Conservation (phyloP, 2,888 invertebrate species). For the Rhagium mordax region DNA sequence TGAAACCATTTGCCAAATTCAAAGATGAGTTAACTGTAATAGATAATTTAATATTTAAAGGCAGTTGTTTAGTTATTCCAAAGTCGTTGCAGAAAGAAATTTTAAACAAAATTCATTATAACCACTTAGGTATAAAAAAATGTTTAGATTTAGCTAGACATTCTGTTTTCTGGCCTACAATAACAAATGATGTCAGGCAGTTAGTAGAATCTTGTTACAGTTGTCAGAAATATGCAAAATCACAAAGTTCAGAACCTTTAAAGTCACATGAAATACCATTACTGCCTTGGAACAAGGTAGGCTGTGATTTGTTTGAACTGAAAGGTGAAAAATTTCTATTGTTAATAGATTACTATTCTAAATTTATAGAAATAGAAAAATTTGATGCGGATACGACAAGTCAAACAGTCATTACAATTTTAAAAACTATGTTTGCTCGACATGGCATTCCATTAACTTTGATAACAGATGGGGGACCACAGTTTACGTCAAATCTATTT, state of each 20-base stretch:
- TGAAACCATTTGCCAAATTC: constrained; percentile 40
- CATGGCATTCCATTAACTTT: no score
- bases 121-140: constrained; percentile 51
- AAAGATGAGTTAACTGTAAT: constrained; percentile 36
- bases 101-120: constrained; percentile 38
- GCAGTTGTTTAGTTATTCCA: constrained; percentile 43
- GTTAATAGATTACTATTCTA: no score
- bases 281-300: no score
- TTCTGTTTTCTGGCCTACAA: constrained; percentile 52
- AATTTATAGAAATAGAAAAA: neutral
- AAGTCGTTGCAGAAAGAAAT: constrained; percentile 37
- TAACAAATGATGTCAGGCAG: no score
- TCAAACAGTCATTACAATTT: constrained; percentile 26
- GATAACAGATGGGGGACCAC: no score
- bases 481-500: no score
- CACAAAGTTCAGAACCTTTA: no score
- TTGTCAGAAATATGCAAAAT: no score
- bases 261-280: no score
- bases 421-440: constrained; percentile 42
- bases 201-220: no score
- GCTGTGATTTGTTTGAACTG: no score
- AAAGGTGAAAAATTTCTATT: no score
- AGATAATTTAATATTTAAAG: constrained; percentile 45
- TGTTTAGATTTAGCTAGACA: constrained; percentile 44
- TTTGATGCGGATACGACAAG: constrained; percentile 18